These are phyloP conservation scores for Drosophila borealis DNA, from an alignment of 2,888 invertebrate genomes.

Conservation along the genomic window DNA sequence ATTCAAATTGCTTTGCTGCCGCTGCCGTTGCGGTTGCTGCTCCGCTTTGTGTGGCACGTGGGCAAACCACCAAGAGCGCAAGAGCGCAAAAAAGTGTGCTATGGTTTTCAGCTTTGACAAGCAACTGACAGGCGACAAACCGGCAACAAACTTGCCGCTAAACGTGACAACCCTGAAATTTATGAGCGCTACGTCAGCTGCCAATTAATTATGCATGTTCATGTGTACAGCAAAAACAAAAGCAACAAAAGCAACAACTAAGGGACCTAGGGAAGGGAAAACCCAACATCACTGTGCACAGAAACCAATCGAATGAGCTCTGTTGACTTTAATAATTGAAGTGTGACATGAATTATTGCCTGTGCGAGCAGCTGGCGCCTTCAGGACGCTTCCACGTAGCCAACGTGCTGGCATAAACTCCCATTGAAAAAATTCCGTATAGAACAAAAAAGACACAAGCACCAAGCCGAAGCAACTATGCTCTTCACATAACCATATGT, in stretches of 20 bases:
- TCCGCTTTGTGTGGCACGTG: constrained; percentile 9
- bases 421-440: background rate
- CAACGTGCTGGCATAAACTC: background rate
- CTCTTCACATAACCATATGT: background rate
- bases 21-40: too few species aligned
- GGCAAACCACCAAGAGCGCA: constrained; percentile 4
- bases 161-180: constrained; percentile 40
- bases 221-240: constrained; percentile 18
- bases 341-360: constrained; percentile 57
- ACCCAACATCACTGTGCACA: background rate
- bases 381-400: constrained; percentile 1
- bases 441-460: too few species aligned
- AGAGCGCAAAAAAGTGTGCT: constrained; percentile 24
- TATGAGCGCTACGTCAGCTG: constrained; percentile 60
- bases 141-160: constrained; percentile 28
- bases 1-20: constrained; percentile 55
- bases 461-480: background rate
- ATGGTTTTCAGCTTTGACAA: constrained; percentile 40
- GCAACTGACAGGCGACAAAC: constrained; percentile 51
- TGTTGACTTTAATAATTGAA: constrained; percentile 63
- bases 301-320: constrained; percentile 38
- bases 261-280: background rate
- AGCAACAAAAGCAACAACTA: constrained; percentile 3
- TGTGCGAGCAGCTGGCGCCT: constrained; percentile 23
- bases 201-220: constrained; percentile 65